Evolutionary conservation across 2,113 vertebrate species (phyloP).

Genomic region (Mesoclemmys tuberculata): DNA sequence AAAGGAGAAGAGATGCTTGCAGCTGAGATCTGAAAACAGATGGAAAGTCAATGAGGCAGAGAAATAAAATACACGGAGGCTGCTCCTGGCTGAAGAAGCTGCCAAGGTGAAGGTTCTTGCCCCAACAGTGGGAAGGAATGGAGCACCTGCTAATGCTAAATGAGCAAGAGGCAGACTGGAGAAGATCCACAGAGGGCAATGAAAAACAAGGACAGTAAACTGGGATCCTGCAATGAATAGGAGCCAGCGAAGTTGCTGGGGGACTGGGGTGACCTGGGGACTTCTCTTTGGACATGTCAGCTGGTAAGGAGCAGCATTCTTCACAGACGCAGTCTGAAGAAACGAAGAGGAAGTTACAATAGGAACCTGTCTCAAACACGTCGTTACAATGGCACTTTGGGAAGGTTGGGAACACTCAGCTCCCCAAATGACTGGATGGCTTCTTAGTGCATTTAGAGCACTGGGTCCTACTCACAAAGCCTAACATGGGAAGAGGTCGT

Average conservation of each 20-base stretch:
- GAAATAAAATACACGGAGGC: neutral
- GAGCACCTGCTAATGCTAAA: neutral
- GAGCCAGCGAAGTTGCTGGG: accelerated
- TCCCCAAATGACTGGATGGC: neutral
- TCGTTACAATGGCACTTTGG: neutral
- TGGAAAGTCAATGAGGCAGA: constrained; percentile 37
- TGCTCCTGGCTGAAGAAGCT: constrained; percentile 44
- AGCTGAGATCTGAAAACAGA: neutral
- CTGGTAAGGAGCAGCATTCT: accelerated
- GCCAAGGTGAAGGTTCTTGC: constrained; percentile 36
- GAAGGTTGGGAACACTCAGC: accelerated
- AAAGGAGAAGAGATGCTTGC: neutral
- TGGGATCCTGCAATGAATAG: accelerated
- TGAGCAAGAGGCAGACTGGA: neutral
- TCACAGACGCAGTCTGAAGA: neutral
- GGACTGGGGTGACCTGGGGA: neutral
- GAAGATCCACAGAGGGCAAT: accelerated
- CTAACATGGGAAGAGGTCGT: neutral
- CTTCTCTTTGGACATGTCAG: accelerated
- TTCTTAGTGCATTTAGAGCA: neutral
- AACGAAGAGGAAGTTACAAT: neutral
- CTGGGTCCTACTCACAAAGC: neutral
- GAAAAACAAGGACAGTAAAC: neutral
- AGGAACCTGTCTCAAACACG: neutral
- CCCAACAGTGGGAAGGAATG: neutral